Conservation (phyloP, 2,797 vertebrate species). For the Hippopotamyrus pictus region DNA sequence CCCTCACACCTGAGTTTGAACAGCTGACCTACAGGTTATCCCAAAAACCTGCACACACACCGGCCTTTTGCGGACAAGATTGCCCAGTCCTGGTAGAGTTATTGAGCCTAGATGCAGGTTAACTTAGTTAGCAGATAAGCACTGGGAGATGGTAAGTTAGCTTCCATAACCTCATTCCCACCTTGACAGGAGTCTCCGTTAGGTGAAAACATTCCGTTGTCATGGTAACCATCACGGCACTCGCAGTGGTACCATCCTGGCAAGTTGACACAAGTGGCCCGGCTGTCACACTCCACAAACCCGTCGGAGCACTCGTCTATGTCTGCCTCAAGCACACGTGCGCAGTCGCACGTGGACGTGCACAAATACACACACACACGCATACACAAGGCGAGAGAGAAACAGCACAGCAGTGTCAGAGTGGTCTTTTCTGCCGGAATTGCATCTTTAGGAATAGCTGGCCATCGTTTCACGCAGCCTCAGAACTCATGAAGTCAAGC, state of each 20-base stretch:
- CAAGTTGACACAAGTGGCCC: slow-evolving; percentile 92
- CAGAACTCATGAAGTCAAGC: background rate
- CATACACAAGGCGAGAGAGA: background rate
- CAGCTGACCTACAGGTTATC: background rate
- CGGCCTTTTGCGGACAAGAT: background rate
- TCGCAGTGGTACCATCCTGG: slow-evolving; percentile 99
- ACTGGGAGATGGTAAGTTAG: background rate
- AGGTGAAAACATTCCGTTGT: slow-evolving; percentile 93
- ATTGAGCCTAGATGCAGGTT: background rate
- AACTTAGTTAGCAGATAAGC: background rate
- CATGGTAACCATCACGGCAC: slow-evolving; percentile 95
- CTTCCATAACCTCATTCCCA: slow-evolving; percentile 53
- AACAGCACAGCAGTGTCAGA: background rate
- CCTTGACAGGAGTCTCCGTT: slow-evolving; percentile 94
- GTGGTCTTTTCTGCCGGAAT: background rate
- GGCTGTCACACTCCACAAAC: slow-evolving; percentile 95
- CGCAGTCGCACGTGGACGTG: background rate
- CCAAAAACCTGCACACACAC: background rate
- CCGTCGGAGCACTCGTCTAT: slow-evolving; percentile 94
- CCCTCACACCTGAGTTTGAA: background rate
- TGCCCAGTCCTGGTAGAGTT: background rate
- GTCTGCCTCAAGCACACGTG: slow-evolving; percentile 58
- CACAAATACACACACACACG: background rate
- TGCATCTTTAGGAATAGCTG: background rate
- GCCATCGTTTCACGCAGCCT: background rate